Base-by-base conservation (phyloP, 2,888 invertebrate species). In the Ormyrus pomaceus region DNA sequence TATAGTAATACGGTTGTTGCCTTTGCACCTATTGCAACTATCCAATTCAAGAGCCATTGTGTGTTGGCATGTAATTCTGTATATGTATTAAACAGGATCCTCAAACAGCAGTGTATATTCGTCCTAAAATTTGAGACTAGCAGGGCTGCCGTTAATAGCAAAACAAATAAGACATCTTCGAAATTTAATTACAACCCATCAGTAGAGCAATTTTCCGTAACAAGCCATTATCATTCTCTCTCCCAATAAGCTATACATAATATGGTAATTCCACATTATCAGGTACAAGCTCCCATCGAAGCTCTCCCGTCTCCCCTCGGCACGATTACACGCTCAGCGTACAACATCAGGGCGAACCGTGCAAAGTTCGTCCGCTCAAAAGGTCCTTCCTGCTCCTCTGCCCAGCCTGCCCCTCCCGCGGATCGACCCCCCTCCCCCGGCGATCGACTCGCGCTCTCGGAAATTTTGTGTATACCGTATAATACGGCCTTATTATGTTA, bases 401-500 rank as follows among this genome's bases (percentile, higher is more conserved):
- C 45, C 34, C 5, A 13, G 6, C 53, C 51, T 61, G 34, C 51
- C 45, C 34, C 13, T 51, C 19, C 19, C 10, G 53, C 53, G 51
- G 72, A 72, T 72, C 50, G 45, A 64, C 11, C 64, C 64, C 48
- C 65, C 45, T n/a, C 19, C 10, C n/a, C 34, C 7, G 50, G 71
- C 72, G 75, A 74, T 75, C 71, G 75, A 77, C 71, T 61, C 19
- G 10, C 50, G 53, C 48, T 2, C 56, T 2, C 56, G 84, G 83
- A 86, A 87, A 87, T 87, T 87, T 86, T 86, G 87, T 87, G 86
- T 87, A 86, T 86, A 85, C 86, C 86, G 89, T 84, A 89, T 89
- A 89, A 89, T 89, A 82, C 86, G 76, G 82, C 82, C 87, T 86
- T 86, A 89, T 89, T 89, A 89, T 89, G 89, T 86, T 88, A 89